phyloP scores from a whole-genome alignment of 2,888 invertebrate genomes.

The Heliconius ismenius region DNA sequence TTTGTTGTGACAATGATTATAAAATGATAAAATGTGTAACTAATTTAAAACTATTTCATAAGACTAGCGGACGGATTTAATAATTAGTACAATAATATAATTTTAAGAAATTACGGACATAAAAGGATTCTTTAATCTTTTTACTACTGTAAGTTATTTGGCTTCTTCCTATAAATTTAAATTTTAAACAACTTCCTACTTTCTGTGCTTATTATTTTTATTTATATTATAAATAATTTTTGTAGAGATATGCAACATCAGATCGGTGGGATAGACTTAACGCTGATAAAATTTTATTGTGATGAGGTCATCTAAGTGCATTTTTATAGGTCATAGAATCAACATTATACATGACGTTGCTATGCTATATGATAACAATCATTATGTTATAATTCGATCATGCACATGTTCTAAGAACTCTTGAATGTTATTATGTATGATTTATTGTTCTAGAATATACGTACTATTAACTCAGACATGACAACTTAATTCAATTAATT shows the following conservation, averaged over 20 bases:
- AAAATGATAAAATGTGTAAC: background rate
- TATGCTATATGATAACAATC: slow-evolving; percentile 13
- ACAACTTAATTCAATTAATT: background rate
- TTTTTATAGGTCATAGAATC: slow-evolving; percentile 27
- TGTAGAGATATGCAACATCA: background rate
- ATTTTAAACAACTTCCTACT: background rate
- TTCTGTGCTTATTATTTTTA: background rate
- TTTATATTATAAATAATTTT: slow-evolving; percentile 12
- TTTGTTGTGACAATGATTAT: slow-evolving; percentile 25
- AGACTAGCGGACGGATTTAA: background rate
- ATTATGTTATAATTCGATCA: slow-evolving; percentile 19
- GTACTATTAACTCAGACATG: background rate
- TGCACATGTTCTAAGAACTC: slow-evolving; percentile 18
- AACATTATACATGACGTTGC: slow-evolving; percentile 2
- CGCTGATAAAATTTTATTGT: slow-evolving; percentile 1
- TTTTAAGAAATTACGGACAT: background rate
- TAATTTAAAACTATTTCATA: background rate
- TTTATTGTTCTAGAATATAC: slow-evolving; percentile 7
- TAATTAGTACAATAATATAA: background rate
- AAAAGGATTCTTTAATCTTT: background rate
- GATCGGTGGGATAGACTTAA: background rate
- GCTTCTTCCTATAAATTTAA: slow-evolving; percentile 9
- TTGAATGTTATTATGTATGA: slow-evolving; percentile 2
- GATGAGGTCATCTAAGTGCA: slow-evolving; percentile 29
- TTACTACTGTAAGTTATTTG: slow-evolving; percentile 13